Conservation (phyloP, 1,140 invertebrate genomes). For the Orussus abietinus region DNA sequence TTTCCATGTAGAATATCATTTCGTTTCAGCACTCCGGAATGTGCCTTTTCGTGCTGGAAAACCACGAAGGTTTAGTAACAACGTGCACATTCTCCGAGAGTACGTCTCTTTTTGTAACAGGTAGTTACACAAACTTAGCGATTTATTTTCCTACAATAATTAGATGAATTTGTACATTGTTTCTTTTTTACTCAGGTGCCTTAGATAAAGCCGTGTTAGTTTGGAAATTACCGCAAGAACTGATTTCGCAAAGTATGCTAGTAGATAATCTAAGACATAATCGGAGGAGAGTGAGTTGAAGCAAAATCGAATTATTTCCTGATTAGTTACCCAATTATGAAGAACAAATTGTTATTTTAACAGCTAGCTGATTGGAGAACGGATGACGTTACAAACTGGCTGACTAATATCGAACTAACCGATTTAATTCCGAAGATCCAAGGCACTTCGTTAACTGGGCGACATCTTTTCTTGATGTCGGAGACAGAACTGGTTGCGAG, state of each 20-base stretch:
- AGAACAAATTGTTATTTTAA: conserved; percentile 7
- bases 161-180: background rate
- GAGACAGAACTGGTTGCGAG: conserved; percentile 54
- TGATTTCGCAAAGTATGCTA: conserved; percentile 46
- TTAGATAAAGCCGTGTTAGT: conserved; percentile 57
- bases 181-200: conserved; percentile 34
- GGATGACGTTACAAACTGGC: conserved; percentile 62
- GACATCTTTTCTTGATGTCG: conserved; percentile 56
- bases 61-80: conserved; percentile 57
- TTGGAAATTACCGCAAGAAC: conserved; percentile 57
- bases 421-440: conserved; percentile 53
- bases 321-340: conserved; percentile 7
- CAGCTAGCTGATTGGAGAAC: conserved; percentile 56
- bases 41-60: conserved; percentile 58
- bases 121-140: conserved; percentile 25
- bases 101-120: conserved; percentile 54
- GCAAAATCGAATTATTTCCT: too few relatives aligned
- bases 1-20: conserved; percentile 14
- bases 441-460: conserved; percentile 56
- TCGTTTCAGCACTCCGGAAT: conserved; percentile 53
- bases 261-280: conserved; percentile 39
- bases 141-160: conserved; percentile 1
- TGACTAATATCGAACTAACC: conserved; percentile 57
- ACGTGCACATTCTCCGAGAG: conserved; percentile 55
- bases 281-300: conserved; percentile 31